phyloP scores from a whole-genome alignment of 2,888 invertebrate species.

The Drosophila lutescens region DNA sequence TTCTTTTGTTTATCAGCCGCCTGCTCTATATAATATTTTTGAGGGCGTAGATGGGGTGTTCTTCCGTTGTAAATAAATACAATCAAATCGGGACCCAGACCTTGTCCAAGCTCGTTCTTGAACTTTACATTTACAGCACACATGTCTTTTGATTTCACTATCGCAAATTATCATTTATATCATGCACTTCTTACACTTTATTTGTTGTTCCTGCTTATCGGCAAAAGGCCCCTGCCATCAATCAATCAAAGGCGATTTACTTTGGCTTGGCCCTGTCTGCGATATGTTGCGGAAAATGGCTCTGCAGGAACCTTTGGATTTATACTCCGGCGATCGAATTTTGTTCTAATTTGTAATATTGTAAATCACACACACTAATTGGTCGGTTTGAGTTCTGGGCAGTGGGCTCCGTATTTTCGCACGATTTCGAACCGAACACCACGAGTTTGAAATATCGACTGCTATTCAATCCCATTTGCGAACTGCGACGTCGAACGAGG shows the following conservation, averaged over 20 bases:
- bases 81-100: background rate
- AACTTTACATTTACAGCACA: constrained; percentile 40
- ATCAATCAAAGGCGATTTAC: constrained; percentile 68
- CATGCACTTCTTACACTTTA: constrained; percentile 65
- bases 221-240: constrained; percentile 54
- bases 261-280: constrained; percentile 34
- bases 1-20: constrained; percentile 30
- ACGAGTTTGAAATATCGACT: constrained; percentile 71
- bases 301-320: constrained; percentile 16
- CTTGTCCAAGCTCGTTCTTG: constrained; percentile 40
- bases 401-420: constrained; percentile 17
- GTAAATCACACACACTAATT: constrained; percentile 38
- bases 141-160: constrained; percentile 23
- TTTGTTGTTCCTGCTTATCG: constrained; percentile 32
- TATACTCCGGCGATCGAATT: constrained; percentile 17
- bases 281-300: constrained; percentile 30
- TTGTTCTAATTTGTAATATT: constrained; percentile 18
- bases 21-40: constrained; percentile 15
- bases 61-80: background rate
- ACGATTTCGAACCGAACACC: constrained; percentile 61
- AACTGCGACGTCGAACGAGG: constrained; percentile 5
- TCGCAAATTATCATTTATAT: constrained; percentile 26
- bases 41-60: background rate
- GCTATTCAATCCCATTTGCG: constrained; percentile 14
- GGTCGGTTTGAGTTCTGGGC: background rate